Percentiles rank a stretch among this genome's conserved stretches.
Conservation (phyloP, 2,888 invertebrate genomes). For the Lithophane leautieri region DNA sequence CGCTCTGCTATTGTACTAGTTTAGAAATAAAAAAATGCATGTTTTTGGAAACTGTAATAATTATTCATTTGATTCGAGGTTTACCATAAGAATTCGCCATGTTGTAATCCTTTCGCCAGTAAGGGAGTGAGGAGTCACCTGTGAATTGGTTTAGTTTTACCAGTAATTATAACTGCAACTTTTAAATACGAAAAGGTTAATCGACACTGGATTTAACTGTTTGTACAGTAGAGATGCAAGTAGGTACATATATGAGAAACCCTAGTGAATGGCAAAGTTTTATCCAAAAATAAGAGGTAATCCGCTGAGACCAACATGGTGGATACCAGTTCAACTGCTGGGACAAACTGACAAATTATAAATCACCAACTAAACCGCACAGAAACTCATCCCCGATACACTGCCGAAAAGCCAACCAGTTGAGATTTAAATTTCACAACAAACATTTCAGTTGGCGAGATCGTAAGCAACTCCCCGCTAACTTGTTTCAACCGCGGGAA, state of each 20-base stretch:
- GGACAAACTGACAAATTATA: slow-evolving; percentile 31
- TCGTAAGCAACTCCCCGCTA: slow-evolving; percentile 65
- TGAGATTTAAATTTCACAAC: slow-evolving; percentile 62
- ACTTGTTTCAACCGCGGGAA: slow-evolving; percentile 76
- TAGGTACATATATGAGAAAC: background rate
- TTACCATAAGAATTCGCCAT: background rate
- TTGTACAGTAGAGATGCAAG: background rate
- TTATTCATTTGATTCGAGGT: no score
- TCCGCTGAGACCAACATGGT: background rate
- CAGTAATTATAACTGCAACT: background rate
- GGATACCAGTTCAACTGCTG: background rate
- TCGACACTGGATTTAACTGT: background rate
- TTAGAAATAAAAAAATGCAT: background rate
- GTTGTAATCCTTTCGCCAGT: background rate
- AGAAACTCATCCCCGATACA: slow-evolving; percentile 75
- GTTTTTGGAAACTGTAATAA: background rate
- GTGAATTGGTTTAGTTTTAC: background rate
- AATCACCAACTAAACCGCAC: slow-evolving; percentile 27
- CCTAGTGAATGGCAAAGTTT: background rate
- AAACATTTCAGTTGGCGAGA: slow-evolving; percentile 60
- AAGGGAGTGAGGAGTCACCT: background rate
- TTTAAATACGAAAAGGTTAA: background rate
- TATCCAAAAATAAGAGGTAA: background rate
- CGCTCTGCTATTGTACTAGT: background rate
- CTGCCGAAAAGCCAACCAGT: slow-evolving; percentile 72